Percentiles rank a stretch among this genome's conserved stretches.
These are phyloP conservation scores for Apteryx mantelli DNA, from an alignment of 2,113 vertebrate species.

Conservation along the genomic window DNA sequence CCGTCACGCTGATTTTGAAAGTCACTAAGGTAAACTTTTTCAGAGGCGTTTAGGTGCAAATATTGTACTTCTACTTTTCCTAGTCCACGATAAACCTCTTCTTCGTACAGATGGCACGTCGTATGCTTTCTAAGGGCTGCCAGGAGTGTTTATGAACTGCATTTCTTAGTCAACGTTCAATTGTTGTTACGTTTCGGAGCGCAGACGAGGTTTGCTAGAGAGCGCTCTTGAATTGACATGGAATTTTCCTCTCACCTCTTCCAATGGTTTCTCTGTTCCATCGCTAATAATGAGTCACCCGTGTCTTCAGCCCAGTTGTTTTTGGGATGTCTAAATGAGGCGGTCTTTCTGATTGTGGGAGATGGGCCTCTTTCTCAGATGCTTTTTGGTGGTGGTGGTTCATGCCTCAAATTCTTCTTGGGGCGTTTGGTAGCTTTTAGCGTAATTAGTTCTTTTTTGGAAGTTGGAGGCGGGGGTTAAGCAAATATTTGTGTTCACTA, in stretches of 20 bases:
- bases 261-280: constrained; percentile 37
- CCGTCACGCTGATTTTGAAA: not conserved
- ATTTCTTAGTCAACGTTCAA: not conserved
- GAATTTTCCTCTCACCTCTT: constrained; percentile 62
- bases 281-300: constrained; percentile 23
- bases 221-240: constrained; percentile 34
- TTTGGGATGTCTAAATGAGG: not conserved
- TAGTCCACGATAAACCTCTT: not conserved
- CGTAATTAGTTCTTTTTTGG: constrained; percentile 11
- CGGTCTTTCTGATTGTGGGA: not conserved
- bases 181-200: not conserved
- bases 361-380: constrained; percentile 18
- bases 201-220: not conserved
- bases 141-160: not conserved
- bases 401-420: constrained; percentile 47
- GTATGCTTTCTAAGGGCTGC: not conserved
- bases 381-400: constrained; percentile 32
- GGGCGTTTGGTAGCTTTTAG: constrained; percentile 35
- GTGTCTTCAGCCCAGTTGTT: not conserved
- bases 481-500: constrained; percentile 47
- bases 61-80: not conserved
- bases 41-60: accelerated
- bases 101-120: not conserved
- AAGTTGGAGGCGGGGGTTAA: constrained; percentile 28
- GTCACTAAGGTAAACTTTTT: not conserved